Base-by-base conservation (phyloP, 37 sponge, comb jelly and placozoan genomes). In the Cliona cf. orientalis region DNA sequence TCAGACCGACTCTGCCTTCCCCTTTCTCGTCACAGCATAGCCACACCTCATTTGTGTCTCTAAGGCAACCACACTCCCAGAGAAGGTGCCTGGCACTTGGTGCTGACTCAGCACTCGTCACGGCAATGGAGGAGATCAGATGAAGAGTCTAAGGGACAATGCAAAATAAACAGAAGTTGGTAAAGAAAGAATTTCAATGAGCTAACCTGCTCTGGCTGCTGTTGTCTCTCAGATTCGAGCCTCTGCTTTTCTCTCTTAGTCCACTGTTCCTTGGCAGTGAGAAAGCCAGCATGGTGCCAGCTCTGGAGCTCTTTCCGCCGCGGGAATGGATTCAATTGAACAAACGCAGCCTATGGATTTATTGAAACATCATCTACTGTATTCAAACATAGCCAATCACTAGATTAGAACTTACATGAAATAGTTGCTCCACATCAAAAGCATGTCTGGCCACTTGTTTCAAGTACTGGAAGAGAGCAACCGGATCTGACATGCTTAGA, bases 31-130 rank as follows among this genome's bases (percentile, higher is more conserved):
- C 75, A 35, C 76, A 66, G 43, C 76, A 81, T 6, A 91, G 79
- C 83, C 91, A 91, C 45, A 86, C 79, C 83, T 78, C 83, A 26
- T 65, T 76, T 66, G 46, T 34, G n/a, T 57, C 71, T 26, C 42
- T 46, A 59, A 76, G 71, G 70, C 88, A 87, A n/a, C 78, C 89
- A 89, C 84, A 83, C 66, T 83, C 89, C 83, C 89, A 89, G 58
- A 61, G 55, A 42, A n/a, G n/a, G n/a, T n/a, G n/a, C n/a, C n/a
- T n/a, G n/a, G n/a, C n/a, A 66, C 23, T n/a, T 44, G 76, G 44
- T 22, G 69, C 76, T 55, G 68, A 17, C 39, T 17, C 43, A 42
- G 35, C 70, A 34, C 61, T 22, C 32, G 28, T 11, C 42, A 9
- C 31, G 33, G 34, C 55, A 21, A 42, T 78, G 17, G 26, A n/a